Evolutionary conservation across 2,113 vertebrate genomes (phyloP).

Genomic region (Macquaria australasica): DNA sequence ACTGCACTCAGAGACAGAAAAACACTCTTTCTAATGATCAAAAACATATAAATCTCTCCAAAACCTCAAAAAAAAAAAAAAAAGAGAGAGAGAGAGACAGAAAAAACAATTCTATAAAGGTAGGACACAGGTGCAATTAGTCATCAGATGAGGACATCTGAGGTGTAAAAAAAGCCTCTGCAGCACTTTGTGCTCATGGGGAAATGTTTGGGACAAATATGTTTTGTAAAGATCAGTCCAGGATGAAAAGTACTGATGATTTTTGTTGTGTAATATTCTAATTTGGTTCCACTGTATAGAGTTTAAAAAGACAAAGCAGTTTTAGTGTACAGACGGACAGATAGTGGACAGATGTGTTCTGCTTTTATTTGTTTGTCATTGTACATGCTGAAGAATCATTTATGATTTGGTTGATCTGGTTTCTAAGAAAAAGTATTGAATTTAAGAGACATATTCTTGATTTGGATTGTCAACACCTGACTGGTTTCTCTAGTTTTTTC

Average conservation of each 20-base stretch:
- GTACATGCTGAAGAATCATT: too few species aligned
- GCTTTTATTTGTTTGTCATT: too few species aligned
- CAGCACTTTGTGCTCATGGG: conserved; percentile 21
- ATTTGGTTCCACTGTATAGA: background rate
- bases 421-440: too few species aligned
- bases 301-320: background rate
- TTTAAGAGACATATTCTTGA: too few species aligned
- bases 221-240: background rate
- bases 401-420: too few species aligned
- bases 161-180: conserved; percentile 10
- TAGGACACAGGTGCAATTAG: conserved; percentile 41
- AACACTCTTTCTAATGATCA: background rate
- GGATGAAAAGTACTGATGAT: background rate
- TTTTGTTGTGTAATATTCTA: background rate
- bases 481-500: too few species aligned
- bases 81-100: too few species aligned
- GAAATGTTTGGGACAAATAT: background rate
- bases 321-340: too few species aligned
- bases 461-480: too few species aligned
- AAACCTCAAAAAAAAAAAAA: background rate
- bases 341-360: background rate
- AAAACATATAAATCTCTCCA: background rate
- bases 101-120: background rate
- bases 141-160: conserved; percentile 16
- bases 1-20: conserved; percentile 3